Evolutionary conservation across 2,888 invertebrate species (phyloP), one percentile per base, ranked within the genome.

Genomic region (Ophioninae sp.): DNA sequence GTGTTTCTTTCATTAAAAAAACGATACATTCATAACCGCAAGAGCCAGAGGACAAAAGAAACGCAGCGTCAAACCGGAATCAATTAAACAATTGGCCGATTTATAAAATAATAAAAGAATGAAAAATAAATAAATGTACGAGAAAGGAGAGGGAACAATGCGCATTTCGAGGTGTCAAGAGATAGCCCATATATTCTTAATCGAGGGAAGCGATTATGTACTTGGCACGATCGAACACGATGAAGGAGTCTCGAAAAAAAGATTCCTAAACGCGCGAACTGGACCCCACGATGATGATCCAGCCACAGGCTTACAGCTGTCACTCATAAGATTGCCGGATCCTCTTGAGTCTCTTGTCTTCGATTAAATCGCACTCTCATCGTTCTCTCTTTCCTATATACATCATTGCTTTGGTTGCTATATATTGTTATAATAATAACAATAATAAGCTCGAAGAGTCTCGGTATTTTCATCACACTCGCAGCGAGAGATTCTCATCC

Each of bases 341-440:
- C 70, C 81, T 76, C 76, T 78, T 67, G 73, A 74, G 70, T 85
- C 68, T 41, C 59, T 75, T 75, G 70, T 70, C 75, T 84, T 76
- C 85, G 76, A 85, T 83, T 83, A 81, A 81, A 85, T 80, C 79
- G 73, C 79, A 81, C 83, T 86, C 82, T 83, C 79, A 82, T 82
- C 74, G 59, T 77, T 64, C 62, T 80, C 73, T 81, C 70, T 62
- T 50, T 65, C 72, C 65, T 59, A 37, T 70, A 13, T 77, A 62
- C 76, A 17, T 44, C 44, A 30, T 61, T 30, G 44, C 41, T 59
- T 67, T 72, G 75, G 78, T 72, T 41, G 81, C 13, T 17, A 17
- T 17, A 50, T 50, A 50, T 50, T 17, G 17, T 50, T 17, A 50
- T 50, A 17, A 50, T 50, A 13, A 50, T 50, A 50, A 50, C 17